phyloP scores from a whole-genome alignment of 2,113 vertebrate genomes.

The Deroptyus accipitrinus region DNA sequence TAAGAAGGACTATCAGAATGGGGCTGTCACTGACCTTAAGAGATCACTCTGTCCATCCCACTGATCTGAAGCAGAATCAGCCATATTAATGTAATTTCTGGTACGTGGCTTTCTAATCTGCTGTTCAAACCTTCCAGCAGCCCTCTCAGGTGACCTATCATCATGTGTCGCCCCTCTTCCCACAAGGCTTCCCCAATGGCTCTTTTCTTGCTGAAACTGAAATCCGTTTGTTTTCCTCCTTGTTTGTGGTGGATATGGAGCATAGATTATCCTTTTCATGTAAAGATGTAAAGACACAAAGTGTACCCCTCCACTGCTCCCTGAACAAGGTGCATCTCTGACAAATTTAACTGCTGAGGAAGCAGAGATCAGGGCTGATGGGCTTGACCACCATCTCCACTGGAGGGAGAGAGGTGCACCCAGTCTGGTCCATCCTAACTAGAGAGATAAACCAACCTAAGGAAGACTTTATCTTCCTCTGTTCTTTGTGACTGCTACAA shows the following conservation, averaged over 20 bases:
- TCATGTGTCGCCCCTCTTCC: fast-evolving
- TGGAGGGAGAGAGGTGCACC: background rate
- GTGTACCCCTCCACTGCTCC: background rate
- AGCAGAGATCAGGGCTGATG: background rate
- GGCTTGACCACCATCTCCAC: background rate
- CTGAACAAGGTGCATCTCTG: background rate
- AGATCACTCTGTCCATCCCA: background rate
- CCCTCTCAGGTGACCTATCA: background rate
- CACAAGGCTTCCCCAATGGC: background rate
- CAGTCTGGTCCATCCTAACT: background rate
- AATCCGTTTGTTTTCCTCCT: background rate
- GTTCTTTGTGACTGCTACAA: background rate
- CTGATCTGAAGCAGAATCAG: background rate
- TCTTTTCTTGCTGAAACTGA: background rate
- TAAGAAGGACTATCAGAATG: background rate
- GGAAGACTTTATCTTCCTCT: background rate
- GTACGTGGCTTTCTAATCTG: background rate
- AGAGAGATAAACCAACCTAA: background rate
- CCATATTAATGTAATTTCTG: background rate
- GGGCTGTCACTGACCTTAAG: background rate
- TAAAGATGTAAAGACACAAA: background rate
- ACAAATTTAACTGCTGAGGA: background rate
- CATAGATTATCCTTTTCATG: background rate
- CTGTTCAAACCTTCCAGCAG: background rate
- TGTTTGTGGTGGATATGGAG: background rate